Percentiles rank a stretch among this genome's conserved stretches.
phyloP scores from a whole-genome alignment of 2,888 invertebrate species.

The Camptogramma bilineatum region DNA sequence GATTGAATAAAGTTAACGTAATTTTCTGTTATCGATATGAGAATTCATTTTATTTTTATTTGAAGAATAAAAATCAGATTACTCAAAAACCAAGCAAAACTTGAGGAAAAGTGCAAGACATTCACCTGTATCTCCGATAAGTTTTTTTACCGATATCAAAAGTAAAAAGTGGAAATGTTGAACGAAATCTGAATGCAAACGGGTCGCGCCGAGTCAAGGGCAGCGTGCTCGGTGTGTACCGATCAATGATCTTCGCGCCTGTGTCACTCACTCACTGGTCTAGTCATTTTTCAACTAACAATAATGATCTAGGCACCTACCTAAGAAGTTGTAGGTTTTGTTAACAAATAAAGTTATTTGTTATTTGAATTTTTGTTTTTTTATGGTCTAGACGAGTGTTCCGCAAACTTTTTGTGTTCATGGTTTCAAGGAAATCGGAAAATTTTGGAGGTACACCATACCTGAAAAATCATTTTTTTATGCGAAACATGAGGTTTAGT shows the following conservation, averaged over 20 bases:
- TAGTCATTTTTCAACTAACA: too few species aligned
- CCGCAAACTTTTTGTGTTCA: too few species aligned
- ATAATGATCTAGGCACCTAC: too few species aligned
- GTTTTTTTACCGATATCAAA: constrained; percentile 3
- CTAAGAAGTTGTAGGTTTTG: too few species aligned
- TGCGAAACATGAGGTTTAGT: too few species aligned
- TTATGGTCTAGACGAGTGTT: too few species aligned
- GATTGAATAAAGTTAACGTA: not conserved
- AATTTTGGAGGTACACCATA: too few species aligned
- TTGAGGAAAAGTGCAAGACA: constrained; percentile 7
- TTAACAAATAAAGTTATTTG: too few species aligned
- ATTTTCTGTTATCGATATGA: not conserved
- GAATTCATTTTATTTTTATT: not conserved
- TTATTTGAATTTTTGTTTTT: too few species aligned
- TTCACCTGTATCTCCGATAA: constrained; percentile 1
- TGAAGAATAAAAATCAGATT: not conserved
- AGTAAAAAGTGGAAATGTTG: constrained; percentile 22
- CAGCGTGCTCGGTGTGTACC: constrained; percentile 63
- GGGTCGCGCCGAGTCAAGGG: constrained; percentile 70
- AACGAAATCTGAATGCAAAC: constrained; percentile 29
- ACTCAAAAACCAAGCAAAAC: constrained; percentile 1
- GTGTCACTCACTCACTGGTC: constrained; percentile 21
- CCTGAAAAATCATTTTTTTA: too few species aligned
- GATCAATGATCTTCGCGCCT: constrained; percentile 63
- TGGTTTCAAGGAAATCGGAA: too few species aligned